Base-by-base conservation (phyloP, 1,140 invertebrate species). In the Drosophila bocqueti region DNA sequence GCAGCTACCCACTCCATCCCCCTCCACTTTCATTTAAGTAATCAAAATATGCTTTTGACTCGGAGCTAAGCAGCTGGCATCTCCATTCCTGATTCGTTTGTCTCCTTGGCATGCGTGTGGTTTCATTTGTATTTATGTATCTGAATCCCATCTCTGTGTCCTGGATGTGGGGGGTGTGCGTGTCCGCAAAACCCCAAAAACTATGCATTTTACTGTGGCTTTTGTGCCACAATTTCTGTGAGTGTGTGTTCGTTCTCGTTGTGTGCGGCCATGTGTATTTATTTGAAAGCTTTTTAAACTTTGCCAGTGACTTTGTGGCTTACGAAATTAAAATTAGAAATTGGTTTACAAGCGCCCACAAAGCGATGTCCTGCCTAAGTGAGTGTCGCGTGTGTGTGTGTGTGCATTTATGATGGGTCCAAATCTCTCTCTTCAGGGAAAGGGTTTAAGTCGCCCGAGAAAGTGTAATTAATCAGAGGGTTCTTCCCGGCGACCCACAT, bases 241-340 rank as follows among this genome's bases (percentile, higher is more conserved):
- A 54, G 60, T 47, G 63, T 26, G 47, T 24, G 24, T 24, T 24
- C 24, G 24, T 45, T n/a, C 16, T 43, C 42, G 42, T 43, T n/a
- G 60, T 47, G 67, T 34, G 47, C 66, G 63, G 36, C 62, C 73
- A 80, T 83, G 73, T 81, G 81, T 89, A 87, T 87, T 84, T 89
- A 90, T 89, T 85, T 89, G 85, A 89, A 89, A 89, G 85, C 85
- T 90, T 89, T 89, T 89, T 82, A 85, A 89, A 89, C 86, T 91
- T 90, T 85, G 71, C 59, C 85, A 85, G 74, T 89, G 85, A 89
- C 85, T 89, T 89, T 89, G 85, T 90, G 86, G 85, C 85, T 90
- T 90, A 91, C 81, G 85, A 90, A 89, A 89, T 89, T 89, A 89
- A 89, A 89, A 89, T 89, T 89, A 90, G 85, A 89, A 89, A 89